A percentile compares a stretch with the other conserved stretches of the same genome.
Conservation (phyloP, 2,113 vertebrate genomes). For the Tichodroma muraria region DNA sequence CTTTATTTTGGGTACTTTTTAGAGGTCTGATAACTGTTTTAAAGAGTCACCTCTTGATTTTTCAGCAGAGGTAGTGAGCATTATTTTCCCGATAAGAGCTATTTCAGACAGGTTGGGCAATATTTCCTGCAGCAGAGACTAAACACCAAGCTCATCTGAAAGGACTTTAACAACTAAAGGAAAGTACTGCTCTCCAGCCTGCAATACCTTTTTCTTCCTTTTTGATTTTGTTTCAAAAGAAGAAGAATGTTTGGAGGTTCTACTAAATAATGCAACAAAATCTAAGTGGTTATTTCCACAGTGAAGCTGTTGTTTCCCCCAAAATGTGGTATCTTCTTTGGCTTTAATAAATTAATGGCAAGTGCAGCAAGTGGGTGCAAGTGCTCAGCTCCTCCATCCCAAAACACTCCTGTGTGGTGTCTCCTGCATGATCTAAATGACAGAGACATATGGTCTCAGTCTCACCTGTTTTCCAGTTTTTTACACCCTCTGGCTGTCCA, state of each 20-base stretch:
- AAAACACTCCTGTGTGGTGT: neutral
- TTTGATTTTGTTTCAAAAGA: neutral
- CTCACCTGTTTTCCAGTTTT: neutral
- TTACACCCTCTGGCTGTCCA: neutral
- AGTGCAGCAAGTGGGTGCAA: neutral
- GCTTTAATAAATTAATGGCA: neutral
- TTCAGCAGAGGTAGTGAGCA: neutral
- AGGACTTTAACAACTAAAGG: slow-evolving; percentile 14
- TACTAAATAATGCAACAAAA: neutral
- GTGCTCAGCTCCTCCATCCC: neutral
- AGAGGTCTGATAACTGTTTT: neutral
- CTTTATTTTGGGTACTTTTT: slow-evolving; percentile 30
- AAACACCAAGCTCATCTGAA: slow-evolving; percentile 9
- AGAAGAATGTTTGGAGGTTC: neutral
- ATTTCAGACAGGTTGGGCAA: slow-evolving; percentile 5
- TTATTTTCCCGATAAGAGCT: slow-evolving; percentile 1
- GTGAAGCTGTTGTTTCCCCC: neutral
- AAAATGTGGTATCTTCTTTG: neutral
- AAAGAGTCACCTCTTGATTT: slow-evolving; percentile 25
- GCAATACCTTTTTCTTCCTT: neutral
- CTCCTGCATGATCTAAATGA: neutral
- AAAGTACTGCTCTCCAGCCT: neutral
- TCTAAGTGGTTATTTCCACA: neutral
- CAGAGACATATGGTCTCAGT: neutral
- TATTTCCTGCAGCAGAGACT: neutral